A percentile compares a stretch with the other conserved stretches of the same genome.
These are phyloP conservation scores for Synanthedon vespiformis DNA, from an alignment of 2,888 invertebrate species.

Conservation along the genomic window DNA sequence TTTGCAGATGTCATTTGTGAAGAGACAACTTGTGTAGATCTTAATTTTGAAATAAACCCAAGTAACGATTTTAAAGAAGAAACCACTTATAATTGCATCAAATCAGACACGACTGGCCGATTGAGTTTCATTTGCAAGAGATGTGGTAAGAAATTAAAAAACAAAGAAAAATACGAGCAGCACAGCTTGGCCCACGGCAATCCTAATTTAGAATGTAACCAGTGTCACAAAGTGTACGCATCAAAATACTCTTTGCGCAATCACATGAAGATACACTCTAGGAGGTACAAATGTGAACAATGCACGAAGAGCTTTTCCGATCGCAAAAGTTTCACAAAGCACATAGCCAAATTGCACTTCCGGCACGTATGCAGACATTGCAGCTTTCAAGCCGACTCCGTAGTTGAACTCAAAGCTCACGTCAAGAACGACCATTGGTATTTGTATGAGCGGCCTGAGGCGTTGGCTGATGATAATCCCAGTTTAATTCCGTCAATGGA, in stretches of 20 bases:
- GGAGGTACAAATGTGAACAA: conserved; percentile 33
- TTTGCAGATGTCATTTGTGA: no score
- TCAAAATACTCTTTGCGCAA: conserved; percentile 51
- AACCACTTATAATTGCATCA: neutral
- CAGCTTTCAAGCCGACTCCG: conserved; percentile 19
- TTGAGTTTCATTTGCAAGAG: conserved; percentile 36
- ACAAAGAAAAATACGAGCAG: conserved; percentile 38
- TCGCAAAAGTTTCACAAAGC: conserved; percentile 23
- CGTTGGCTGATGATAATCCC: no score
- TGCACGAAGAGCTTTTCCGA: conserved; percentile 37
- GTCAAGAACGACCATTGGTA: conserved; percentile 5
- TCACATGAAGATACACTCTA: conserved; percentile 47
- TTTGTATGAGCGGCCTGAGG: no score
- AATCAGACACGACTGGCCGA: conserved; percentile 6
- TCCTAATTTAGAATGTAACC: conserved; percentile 52
- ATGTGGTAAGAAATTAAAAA: conserved; percentile 49
- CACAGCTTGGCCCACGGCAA: conserved; percentile 55
- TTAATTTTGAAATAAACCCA: no score
- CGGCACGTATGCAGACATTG: conserved; percentile 33
- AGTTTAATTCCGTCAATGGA: no score
- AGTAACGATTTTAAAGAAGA: no score
- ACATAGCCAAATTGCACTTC: conserved; percentile 32
- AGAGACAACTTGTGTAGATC: no score
- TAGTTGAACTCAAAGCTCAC: conserved; percentile 23
- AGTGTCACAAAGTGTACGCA: conserved; percentile 58